Percentiles rank a stretch among this genome's conserved stretches.
These are phyloP conservation scores for Agelas oroides DNA, from an alignment of 37 sponge, comb jelly and placozoan genomes.

Conservation along the genomic window DNA sequence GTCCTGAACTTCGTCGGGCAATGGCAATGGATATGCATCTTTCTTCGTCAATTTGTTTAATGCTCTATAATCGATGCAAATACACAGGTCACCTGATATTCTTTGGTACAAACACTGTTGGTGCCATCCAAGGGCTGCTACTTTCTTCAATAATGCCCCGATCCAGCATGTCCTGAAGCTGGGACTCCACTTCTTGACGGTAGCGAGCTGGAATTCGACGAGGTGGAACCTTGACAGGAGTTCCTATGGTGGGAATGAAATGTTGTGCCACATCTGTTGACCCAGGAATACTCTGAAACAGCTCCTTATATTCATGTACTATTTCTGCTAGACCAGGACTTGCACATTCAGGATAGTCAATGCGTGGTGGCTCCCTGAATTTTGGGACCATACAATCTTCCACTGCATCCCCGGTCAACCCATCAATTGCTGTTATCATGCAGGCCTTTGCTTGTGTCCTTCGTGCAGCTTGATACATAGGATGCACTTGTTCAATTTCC, in stretches of 20 bases:
- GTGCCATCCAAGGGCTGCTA: constrained; percentile 51
- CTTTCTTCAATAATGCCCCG: too few species aligned
- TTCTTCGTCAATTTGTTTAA: constrained; percentile 65
- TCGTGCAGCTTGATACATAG: background rate
- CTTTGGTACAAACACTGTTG: constrained; percentile 57
- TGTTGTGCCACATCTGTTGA: constrained; percentile 52
- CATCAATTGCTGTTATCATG: background rate
- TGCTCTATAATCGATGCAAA: constrained; percentile 66
- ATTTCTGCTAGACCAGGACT: background rate
- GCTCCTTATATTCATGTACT: constrained; percentile 15
- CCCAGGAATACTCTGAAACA: constrained; percentile 50
- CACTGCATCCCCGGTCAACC: background rate
- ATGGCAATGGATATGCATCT: too few species aligned
- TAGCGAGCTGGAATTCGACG: constrained; percentile 59
- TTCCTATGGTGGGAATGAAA: constrained; percentile 53
- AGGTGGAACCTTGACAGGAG: constrained; percentile 62
- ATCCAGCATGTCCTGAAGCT: constrained; percentile 56
- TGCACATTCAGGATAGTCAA: constrained; percentile 33
- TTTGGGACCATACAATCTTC: constrained; percentile 54
- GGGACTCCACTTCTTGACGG: constrained; percentile 58
- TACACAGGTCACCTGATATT: constrained; percentile 30
- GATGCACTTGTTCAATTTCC: background rate
- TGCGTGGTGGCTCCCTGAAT: background rate
- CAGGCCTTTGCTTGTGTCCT: constrained; percentile 19
- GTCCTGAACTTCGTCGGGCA: too few species aligned